Base-by-base conservation (phyloP, 2,797 vertebrate species). In the Semaprochilodus insignis region DNA sequence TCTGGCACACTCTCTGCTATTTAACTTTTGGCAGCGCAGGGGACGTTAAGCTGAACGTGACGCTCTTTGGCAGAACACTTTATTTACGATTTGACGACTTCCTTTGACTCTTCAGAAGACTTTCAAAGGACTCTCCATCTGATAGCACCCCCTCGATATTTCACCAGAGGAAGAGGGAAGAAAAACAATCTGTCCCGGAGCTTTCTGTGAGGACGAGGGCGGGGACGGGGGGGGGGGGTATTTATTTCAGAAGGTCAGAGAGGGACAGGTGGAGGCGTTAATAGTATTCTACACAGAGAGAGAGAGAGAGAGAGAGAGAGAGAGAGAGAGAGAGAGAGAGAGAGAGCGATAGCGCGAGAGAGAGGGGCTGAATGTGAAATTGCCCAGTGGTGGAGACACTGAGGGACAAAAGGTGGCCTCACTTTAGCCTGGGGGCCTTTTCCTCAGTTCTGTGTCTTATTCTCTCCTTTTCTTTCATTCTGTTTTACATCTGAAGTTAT, bases 241-340 rank as follows among this genome's bases (percentile, higher is more conserved):
- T 86, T 83, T 81, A 70, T 80, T 82, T 70, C 60, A 74, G 65
- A 80, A 83, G 69, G 70, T 74, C 55, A 16, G 48, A 55, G 70
- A 66, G 66, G 62, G 31, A 15, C 63, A 19, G 55, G 54, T 36
- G 71, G 44, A 36, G 19, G 59, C 52, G 52, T 81, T 79, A 72
- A 72, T 76, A 55, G 62, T 74, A 66, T 73, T 77, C 57, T 25
- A 80, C 72, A 77, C n/a, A 81, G 19, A 52, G 23, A 21, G 55
- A 15, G 60, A n/a, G 51, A 23, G 36, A 63, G 31, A 13, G 40
- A 70, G 57, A 34, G 14, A 7, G 17, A 31, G 40, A 15, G 51
- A 73, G 48, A 54, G 23, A 36, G 17, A 76, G 31, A 76, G 19
- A 25, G 59, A n/a, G 63, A 31, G 31, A 31, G 31, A 31, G 31